phyloP scores from a whole-genome alignment of 2,113 vertebrate genomes.

The Megaceryle torquata region DNA sequence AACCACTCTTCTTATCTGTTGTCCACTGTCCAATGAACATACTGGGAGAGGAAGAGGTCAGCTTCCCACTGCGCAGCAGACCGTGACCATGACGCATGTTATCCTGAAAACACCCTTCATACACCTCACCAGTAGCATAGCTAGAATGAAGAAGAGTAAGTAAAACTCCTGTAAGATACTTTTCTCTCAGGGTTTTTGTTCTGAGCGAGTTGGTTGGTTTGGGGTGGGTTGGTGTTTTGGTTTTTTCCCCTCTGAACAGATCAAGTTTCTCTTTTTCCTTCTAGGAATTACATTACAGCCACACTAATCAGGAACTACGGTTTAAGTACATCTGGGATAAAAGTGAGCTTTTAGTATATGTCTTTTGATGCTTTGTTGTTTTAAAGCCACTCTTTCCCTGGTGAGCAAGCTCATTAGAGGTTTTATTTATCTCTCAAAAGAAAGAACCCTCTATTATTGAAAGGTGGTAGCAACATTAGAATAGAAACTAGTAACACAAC shows the following conservation, averaged over 20 bases:
- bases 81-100: conserved; percentile 94
- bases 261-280: neutral
- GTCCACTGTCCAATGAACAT: conserved; percentile 98
- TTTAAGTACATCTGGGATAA: neutral
- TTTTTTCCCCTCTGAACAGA: neutral
- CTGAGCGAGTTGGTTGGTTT: too few relatives aligned
- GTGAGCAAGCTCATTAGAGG: neutral
- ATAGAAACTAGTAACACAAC: neutral
- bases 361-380: neutral
- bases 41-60: conserved; percentile 92
- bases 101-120: conserved; percentile 93
- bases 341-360: neutral
- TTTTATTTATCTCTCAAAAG: neutral
- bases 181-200: fast-evolving
- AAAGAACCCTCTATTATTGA: neutral
- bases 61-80: conserved; percentile 91
- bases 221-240: neutral
- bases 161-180: neutral
- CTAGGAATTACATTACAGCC: neutral
- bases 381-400: neutral
- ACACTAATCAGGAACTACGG: neutral
- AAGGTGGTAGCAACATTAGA: neutral
- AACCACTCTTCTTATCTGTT: conserved; percentile 93
- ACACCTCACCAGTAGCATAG: conserved; percentile 91
- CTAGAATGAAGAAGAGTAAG: conserved; percentile 55